phyloP scores from a whole-genome alignment of 2,888 invertebrate species.

The Campoplex capitator region DNA sequence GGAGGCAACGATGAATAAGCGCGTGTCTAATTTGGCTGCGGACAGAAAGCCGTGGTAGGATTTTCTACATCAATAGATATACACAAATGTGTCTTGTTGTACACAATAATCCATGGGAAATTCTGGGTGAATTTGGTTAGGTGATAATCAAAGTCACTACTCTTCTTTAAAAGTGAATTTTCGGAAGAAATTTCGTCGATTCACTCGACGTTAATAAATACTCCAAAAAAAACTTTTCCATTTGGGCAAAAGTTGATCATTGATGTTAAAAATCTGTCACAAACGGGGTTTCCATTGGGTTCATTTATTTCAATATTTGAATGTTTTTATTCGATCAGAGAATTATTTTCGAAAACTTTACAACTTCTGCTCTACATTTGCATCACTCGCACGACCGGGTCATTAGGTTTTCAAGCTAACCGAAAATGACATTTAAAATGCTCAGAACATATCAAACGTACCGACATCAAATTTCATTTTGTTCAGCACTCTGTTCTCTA shows the following conservation, averaged over 20 bases:
- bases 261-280: background rate
- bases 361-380: background rate
- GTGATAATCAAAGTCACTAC: background rate
- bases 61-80: conserved; percentile 27
- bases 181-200: background rate
- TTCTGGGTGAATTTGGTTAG: background rate
- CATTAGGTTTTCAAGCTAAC: background rate
- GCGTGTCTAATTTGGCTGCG: conserved; percentile 73
- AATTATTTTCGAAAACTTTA: too few species aligned
- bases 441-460: background rate
- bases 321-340: background rate
- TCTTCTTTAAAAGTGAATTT: background rate
- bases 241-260: background rate
- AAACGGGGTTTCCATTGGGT: background rate
- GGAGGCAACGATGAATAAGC: conserved; percentile 70
- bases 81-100: background rate
- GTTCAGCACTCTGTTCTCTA: background rate
- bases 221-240: too few species aligned
- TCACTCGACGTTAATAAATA: background rate
- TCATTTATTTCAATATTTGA: background rate
- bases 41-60: conserved; percentile 47
- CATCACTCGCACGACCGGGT: background rate
- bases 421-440: background rate
- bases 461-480: background rate
- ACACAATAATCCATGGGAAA: background rate